Evolutionary conservation across 2,113 vertebrate genomes (phyloP), one percentile per base, ranked within the genome.

Genomic region (Anser cygnoides): DNA sequence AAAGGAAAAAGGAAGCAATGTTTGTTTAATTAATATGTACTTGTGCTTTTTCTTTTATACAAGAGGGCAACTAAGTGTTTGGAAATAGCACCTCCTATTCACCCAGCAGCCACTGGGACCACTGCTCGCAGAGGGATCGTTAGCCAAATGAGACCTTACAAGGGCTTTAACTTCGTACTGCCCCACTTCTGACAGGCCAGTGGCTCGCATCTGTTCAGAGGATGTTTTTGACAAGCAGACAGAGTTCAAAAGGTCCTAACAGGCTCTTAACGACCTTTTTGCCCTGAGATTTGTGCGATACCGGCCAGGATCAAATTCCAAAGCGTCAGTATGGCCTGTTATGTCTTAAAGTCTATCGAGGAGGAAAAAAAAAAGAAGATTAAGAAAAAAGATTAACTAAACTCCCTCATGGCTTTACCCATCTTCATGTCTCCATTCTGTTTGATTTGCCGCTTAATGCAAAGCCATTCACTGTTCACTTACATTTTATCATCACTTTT

Each of bases 201-300:
- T 31, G 84, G 87, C 82, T 89, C 57, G 37, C 65, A 75, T 59
- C 78, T 95, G 96, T 88, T 94, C 88, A 93, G 95, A 92, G 65
- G 28, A 83, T 33, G 87, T 62, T 97, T 97, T 92, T 85, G 91
- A 85, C 84, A 49, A 89, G 90, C 79, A 77, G 92, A 87, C 35
- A 65, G 91, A 94, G 96, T 97, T 98, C 97, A 97, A 96, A 97
- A 97, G 96, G 96, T 96, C 95, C 93, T 44, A 68, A 68, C 3
- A 22, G 80, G 88, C 86, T 89, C 65, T 71, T 91, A 80, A 61
- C 12, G 54, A 91, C 71, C 84, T 95, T 93, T 94, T 74, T 57
- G 87, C 89, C 84, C 90, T 6, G 33, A 92, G 94, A 91, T 92
- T 84, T 82, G 72, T 77, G 92, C 93, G 55, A 52, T 71, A 68